Evolutionary conservation across 2,113 vertebrate species (phyloP), one percentile per base, ranked within the genome.

Genomic region (Paedocypris sp.): DNA sequence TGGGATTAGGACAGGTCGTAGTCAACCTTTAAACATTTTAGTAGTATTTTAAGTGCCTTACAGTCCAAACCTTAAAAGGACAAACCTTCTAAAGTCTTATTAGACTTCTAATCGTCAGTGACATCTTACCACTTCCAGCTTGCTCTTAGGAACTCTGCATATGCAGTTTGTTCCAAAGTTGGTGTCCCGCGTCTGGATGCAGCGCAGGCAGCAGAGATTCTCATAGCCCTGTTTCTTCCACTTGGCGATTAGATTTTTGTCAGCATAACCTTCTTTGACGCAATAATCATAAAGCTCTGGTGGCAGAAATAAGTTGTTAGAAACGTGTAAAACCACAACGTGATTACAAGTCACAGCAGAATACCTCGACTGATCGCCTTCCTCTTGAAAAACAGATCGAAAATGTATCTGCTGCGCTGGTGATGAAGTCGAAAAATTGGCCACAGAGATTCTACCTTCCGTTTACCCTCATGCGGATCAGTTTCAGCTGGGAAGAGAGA

Each of bases 211-310:
- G 77, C 94, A 99, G 29, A 98, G 79, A 62, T 98, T 99, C 80
- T 99, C 95, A 0, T 98, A 99, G 4, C 93, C 95, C 67, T 97
- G 95, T 60, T 98, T 98, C 77, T 99, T 99, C 95, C 93, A 98
- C 73, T 97, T 99, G 2, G 94, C 94, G 26, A 98, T 99, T 56
- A 99, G 80, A 74, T 98, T 99, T 74, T 96, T 97, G 75, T 97
- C 95, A 22, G 94, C 95, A 0, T 99, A 99, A 2, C 94, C 93
- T 76, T 99, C 94, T 75, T 83, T 94, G 75, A 97, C 95, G 63
- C 95, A 99, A 46, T 97, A 99, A 1, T 99, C 95, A 0, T 99
- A 99, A 2, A 99, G 79, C 69, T 99, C 95, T 99, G 79, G 1
- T 51, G 67, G 59, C 43, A 48, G n/a, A 50, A 33, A 64, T 6